Percentiles rank a stretch among this genome's conserved stretches.
Evolutionary conservation across 2,888 invertebrate genomes (phyloP).

Genomic region (Sarcophaga variegata): DNA sequence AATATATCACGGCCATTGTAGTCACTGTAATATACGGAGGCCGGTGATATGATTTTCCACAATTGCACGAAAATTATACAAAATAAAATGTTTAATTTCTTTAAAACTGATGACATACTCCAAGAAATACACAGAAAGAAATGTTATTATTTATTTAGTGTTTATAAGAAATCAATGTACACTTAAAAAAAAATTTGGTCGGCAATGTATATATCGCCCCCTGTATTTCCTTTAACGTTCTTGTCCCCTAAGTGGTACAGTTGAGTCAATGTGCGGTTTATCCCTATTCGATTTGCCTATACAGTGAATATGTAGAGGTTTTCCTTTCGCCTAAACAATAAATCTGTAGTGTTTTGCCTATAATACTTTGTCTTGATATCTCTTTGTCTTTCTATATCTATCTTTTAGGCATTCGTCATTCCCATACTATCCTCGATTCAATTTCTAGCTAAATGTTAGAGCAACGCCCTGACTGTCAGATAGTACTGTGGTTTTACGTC

Average conservation of each 20-base stretch:
- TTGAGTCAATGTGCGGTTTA: background rate
- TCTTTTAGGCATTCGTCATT: too few relatives aligned
- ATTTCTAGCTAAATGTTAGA: too few relatives aligned
- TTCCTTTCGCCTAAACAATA: too few relatives aligned
- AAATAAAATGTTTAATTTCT: conserved; percentile 43
- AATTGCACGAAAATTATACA: conserved; percentile 44
- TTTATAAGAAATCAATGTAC: background rate
- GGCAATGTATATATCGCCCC: background rate
- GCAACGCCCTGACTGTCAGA: too few relatives aligned
- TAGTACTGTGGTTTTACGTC: too few relatives aligned
- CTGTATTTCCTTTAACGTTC: background rate
- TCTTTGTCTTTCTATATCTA: too few relatives aligned
- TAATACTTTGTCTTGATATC: too few relatives aligned
- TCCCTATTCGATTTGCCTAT: background rate
- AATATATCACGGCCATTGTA: conserved; percentile 18
- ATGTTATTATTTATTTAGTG: background rate
- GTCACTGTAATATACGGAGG: conserved; percentile 14
- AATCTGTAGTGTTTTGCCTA: too few relatives aligned
- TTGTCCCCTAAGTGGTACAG: background rate
- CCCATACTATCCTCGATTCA: too few relatives aligned
- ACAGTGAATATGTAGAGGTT: too few relatives aligned
- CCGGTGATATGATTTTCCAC: background rate
- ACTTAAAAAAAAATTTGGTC: background rate
- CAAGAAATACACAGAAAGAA: background rate
- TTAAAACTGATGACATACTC: conserved; percentile 19